Percentiles rank a stretch among this genome's conserved stretches.
Conservation (phyloP, 2,113 vertebrate species). For the Chascanopsetta lugubris region DNA sequence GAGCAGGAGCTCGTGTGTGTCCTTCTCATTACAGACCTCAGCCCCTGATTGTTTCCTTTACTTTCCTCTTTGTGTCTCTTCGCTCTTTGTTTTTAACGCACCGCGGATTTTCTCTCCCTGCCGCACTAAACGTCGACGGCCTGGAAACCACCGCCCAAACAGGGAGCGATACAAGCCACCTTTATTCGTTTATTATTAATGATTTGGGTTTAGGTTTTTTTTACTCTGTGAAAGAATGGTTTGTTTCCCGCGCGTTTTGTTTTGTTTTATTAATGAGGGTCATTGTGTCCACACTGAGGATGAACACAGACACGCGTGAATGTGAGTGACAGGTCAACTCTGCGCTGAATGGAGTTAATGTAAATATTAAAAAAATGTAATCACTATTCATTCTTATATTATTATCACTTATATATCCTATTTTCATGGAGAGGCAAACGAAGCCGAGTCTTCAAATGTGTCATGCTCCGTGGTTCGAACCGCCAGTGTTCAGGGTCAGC, state of each 20-base stretch:
- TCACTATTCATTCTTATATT: too few relatives aligned
- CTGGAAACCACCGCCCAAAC: background rate
- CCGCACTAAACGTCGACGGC: too few relatives aligned
- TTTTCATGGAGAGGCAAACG: too few relatives aligned
- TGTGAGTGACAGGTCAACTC: slow-evolving; percentile 33
- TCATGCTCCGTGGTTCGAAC: too few relatives aligned
- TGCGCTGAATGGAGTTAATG: background rate
- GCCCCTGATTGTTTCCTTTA: slow-evolving; percentile 74
- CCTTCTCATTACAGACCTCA: slow-evolving; percentile 80
- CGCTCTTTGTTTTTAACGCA: slow-evolving; percentile 10
- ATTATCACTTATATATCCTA: too few relatives aligned
- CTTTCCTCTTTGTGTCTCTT: slow-evolving; percentile 43
- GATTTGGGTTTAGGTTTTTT: too few relatives aligned
- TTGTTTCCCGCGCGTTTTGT: background rate
- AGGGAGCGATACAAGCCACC: slow-evolving; percentile 14
- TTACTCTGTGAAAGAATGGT: background rate
- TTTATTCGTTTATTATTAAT: too few relatives aligned
- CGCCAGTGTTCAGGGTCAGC: background rate
- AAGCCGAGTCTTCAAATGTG: too few relatives aligned
- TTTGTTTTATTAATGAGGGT: background rate
- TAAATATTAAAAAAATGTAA: too few relatives aligned
- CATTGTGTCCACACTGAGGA: slow-evolving; percentile 40
- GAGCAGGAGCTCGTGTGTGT: slow-evolving; percentile 78
- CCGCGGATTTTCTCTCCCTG: background rate
- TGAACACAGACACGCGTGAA: slow-evolving; percentile 22